Evolutionary conservation across 2,888 invertebrate species (phyloP).

Genomic region (Fragum sueziense): DNA sequence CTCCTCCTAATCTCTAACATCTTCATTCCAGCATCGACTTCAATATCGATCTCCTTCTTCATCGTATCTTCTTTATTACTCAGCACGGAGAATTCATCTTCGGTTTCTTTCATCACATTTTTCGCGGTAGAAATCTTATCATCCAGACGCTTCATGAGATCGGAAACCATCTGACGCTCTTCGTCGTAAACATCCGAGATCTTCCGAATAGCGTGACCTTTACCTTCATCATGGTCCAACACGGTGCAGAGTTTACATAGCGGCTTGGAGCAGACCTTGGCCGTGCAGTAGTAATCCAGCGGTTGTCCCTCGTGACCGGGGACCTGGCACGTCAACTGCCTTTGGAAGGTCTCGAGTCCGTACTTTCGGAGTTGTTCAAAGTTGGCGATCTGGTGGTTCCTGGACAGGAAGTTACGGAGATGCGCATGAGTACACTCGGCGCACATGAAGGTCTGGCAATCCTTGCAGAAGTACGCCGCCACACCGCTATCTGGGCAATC

Average conservation of each 20-base stretch:
- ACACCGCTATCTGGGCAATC: conserved; percentile 61
- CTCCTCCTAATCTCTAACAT: conserved; percentile 63
- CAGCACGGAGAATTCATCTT: conserved; percentile 57
- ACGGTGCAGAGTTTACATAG: conserved; percentile 65
- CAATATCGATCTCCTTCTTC: conserved; percentile 63
- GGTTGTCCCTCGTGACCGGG: conserved; percentile 64
- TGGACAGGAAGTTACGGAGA: conserved; percentile 64
- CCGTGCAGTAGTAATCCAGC: conserved; percentile 54
- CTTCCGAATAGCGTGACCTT: conserved; percentile 59
- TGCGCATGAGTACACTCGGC: conserved; percentile 66
- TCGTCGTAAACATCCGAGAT: conserved; percentile 62
- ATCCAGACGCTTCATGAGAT: conserved; percentile 60
- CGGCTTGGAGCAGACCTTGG: conserved; percentile 59
- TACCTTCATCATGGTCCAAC: conserved; percentile 56
- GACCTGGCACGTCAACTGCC: conserved; percentile 57
- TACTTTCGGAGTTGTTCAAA: conserved; percentile 64
- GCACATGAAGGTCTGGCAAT: conserved; percentile 66
- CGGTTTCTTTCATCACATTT: conserved; percentile 64
- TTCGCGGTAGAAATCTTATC: conserved; percentile 63
- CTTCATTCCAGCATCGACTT: conserved; percentile 62
- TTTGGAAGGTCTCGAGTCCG: conserved; percentile 62
- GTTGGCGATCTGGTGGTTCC: conserved; percentile 63
- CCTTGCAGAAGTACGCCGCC: conserved; percentile 64
- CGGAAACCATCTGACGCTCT: conserved; percentile 55
- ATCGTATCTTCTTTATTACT: conserved; percentile 56